Evolutionary conservation across 2,888 invertebrate genomes (phyloP).

Genomic region (Tolmerus cingulatus): DNA sequence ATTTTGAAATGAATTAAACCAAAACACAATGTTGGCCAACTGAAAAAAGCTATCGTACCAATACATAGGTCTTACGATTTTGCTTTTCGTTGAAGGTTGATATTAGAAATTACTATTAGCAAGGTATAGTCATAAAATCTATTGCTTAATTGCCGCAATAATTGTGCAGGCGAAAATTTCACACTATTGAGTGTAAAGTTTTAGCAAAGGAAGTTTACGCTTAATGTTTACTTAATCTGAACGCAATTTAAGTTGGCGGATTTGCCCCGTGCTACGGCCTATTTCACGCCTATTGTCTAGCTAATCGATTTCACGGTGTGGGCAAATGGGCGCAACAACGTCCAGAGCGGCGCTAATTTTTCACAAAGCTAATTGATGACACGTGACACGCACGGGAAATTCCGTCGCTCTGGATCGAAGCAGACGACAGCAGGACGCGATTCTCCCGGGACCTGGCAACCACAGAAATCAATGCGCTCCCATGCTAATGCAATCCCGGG

Average conservation of each 20-base stretch:
- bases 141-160: background rate
- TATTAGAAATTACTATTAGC: too few species aligned
- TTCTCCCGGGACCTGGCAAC: background rate
- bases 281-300: background rate
- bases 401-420: background rate
- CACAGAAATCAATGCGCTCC: background rate
- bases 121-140: too few species aligned
- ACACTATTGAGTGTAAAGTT: background rate
- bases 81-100: too few species aligned
- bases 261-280: background rate
- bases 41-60: too few species aligned
- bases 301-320: background rate
- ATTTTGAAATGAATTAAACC: too few species aligned
- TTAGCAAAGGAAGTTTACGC: background rate
- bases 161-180: background rate
- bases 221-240: background rate
- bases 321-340: background rate
- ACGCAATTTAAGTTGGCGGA: background rate
- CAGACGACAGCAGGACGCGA: background rate
- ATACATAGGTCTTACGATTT: too few species aligned
- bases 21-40: too few species aligned
- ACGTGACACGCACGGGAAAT: background rate
- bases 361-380: conserved; percentile 4
- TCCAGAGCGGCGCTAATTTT: background rate
- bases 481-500: background rate